Percentiles rank a stretch among this genome's conserved stretches.
phyloP scores from a whole-genome alignment of 2,797 vertebrate genomes.

The Mus spretus region DNA sequence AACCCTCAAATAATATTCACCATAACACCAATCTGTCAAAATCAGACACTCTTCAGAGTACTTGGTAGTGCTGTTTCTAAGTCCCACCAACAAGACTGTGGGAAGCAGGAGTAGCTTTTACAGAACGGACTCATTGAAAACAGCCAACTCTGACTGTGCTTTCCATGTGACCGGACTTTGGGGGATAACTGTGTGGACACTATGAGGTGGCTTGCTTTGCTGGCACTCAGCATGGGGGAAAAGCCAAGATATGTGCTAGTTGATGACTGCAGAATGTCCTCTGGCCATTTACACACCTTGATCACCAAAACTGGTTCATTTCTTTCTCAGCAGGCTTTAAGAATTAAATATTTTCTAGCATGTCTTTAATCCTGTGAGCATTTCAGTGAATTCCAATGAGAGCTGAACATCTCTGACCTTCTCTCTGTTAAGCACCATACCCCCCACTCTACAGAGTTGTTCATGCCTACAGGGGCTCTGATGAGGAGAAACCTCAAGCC shows the following conservation, averaged over 20 bases:
- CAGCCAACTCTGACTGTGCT: conserved; percentile 49
- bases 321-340: conserved; percentile 80
- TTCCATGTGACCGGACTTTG: neutral
- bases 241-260: neutral
- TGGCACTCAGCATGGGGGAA: neutral
- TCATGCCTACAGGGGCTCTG: neutral
- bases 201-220: neutral
- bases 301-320: conserved; percentile 74
- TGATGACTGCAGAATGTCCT: neutral
- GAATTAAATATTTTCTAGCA: neutral
- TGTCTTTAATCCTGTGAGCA: conserved; percentile 76
- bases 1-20: neutral
- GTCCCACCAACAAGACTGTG: neutral
- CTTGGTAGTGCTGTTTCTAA: neutral
- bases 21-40: neutral
- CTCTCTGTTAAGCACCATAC: neutral
- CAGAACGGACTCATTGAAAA: neutral
- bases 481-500: neutral
- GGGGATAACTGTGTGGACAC: neutral
- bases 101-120: conserved; percentile 9
- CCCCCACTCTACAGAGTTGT: neutral
- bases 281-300: conserved; percentile 68
- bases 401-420: neutral
- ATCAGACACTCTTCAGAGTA: neutral
- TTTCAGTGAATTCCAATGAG: conserved; percentile 75